Evolutionary conservation across 92 coral and sea anemone genomes (phyloP), one percentile per base, ranked within the genome.

Genomic region (Epizoanthus scotinus): DNA sequence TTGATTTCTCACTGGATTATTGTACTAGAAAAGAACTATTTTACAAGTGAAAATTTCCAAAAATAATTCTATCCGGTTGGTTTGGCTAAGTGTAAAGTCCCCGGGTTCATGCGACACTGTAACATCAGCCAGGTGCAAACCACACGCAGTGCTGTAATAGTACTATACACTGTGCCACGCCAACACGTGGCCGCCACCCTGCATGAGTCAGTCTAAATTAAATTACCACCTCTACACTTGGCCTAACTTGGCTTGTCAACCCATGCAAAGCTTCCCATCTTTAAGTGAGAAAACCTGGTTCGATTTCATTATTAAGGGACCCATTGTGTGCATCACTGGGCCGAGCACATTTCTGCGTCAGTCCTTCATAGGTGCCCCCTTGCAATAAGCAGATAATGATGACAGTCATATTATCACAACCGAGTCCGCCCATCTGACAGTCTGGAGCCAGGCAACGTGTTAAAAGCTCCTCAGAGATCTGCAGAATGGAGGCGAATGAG

Each of bases 391-490:
- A 91, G 47, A 95, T 86, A 56, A 95, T 83, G n/a, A 95, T 95
- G 40, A 95, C 99, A 6, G 99, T 93, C 99, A 95, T 95, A 84
- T 95, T 95, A 68, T 95, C 99, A 70, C 99, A 95, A 13, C 99
- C 99, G 9, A 95, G 82, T 7, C 99, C 99, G 5, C 99, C 99
- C 99, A 95, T 95, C 77, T 95, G 98, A 85, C 99, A 95, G 82
- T 95, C 99, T 14, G 99, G 99, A 15, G 99, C 99, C 14, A 95
- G 86, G 77, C 99, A 95, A 20, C 99, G 94, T 1, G 99, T 95
- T 40, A 95, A 79, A 26, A 95, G 88, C 57, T 95, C 98, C 78
- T 95, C 99, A 54, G 96, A 95, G 77, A 95, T 95, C 99, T 95
- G 68, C 75, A 81, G 64, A 78, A 28, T 49, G 0, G 24, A 73